Evolutionary conservation across 2,113 vertebrate genomes (phyloP), one percentile per base, ranked within the genome.

Genomic region (Serinus canaria): DNA sequence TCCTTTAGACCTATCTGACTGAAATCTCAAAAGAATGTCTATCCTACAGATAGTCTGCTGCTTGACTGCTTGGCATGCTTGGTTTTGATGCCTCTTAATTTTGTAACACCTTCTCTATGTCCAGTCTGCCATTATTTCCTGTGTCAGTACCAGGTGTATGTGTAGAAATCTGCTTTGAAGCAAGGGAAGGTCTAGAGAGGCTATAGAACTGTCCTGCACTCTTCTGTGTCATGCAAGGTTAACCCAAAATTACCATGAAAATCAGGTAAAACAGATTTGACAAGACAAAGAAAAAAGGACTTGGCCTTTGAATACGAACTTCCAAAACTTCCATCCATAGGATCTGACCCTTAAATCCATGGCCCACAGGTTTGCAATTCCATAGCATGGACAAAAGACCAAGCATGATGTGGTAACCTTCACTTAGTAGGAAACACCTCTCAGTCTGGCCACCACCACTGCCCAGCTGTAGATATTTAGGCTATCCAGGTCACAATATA

Each of bases 151-250:
- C 19, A 56, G 19, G 10, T 41, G 23, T 55, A 7, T 13, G 24
- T 24, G 22, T 13, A 66, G 24, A 85, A 66, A 56, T 20, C 5
- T n/a, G 30, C 43, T 24, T n/a, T 41, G 30, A 58, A 41, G 43
- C 5, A 49, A 66, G 15, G 10, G 37, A 30, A 56, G 7, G 7
- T 35, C 30, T 30, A 20, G 30, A 64, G 50, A 49, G 50, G 24
- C 10, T 41, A 9, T 0, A 24, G 35, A 66, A 24, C 60, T 49
- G 43, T 62, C n/a, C 15, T 75, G 30, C 0, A 0, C 30, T 47
- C 10, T 20, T n/a, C 35, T 35, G 0, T 24, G 8, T 35, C 50
- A 30, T 15, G 13, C 43, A 49, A 66, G 56, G 35, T 30, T 75
- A 35, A 49, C 43, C 19, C 5, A 66, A 85, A 41, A 6, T 14